Base-by-base conservation (phyloP, 2,797 vertebrate species). In the Etheostoma nigrum region DNA sequence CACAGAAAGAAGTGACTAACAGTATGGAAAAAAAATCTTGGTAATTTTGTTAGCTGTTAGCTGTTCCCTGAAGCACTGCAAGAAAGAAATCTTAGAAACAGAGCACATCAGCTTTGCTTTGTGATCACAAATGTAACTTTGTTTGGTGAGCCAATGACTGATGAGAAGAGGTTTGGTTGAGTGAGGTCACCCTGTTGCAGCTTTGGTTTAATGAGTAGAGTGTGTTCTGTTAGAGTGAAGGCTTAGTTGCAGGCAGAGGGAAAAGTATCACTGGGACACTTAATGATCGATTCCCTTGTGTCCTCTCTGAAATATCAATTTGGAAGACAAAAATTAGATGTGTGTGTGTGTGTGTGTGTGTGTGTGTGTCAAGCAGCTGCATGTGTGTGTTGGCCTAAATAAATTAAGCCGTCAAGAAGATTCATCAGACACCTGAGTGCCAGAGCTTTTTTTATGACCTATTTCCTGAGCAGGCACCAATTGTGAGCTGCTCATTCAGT, bases 361-460 rank as follows among this genome's bases (percentile, higher is more conserved):
- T 44, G 70, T 75, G 45, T 65, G 69, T 62, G 54, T 62, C 40
- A 19, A 23, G 23, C 65, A 45, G 52, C 52, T 54, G 62, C 53
- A 55, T 68, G 60, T 75, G 72, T 68, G 71, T 72, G 59, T 53
- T 93, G 90, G 72, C 89, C 89, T 92, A 48, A 80, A 91, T 92
- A 81, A 78, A 76, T 78, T 55, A 72, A 84, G 70, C 70, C 51
- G 78, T 59, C 49, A 82, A 80, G 78, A 83, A 87, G 76, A 48
- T 64, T 80, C 83, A 77, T 84, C 72, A 83, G 85, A 90, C 88
- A 90, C 78, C 86, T 88, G 83, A 88, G 82, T 61, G 72, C 67
- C 82, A 36, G 44, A 61, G 64, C 52, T 81, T 77, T 63, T 33
- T 59, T 27, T 14, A 23, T 79, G 89, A 72, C 90, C 90, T 79